Base-by-base conservation (phyloP, 2,797 vertebrate species). In the Hoplostethus atlanticus region DNA sequence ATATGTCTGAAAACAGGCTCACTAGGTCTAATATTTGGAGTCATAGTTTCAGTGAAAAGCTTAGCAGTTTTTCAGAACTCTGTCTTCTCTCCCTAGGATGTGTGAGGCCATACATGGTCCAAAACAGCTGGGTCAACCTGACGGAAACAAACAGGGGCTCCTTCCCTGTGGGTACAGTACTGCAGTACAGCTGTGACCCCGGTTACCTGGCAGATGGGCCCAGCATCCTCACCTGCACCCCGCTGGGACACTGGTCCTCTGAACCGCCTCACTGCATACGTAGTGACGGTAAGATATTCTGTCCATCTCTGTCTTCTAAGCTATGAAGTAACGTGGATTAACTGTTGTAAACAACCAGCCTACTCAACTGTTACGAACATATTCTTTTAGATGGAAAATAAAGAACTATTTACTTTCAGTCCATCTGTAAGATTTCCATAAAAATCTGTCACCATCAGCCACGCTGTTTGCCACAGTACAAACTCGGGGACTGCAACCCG, bases 81-180 rank as follows among this genome's bases (percentile, higher is more conserved):
- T 11, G 25, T 62, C n/a, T 58, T 63, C 8, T 74, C 36, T 71
- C 78, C 36, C 28, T 64, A 95, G 94, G 92, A 88, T 95, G 94
- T 59, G 86, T 91, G 84, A 91, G 92, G 86, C 94, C 92, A 0
- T 91, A 93, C 62, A 91, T 93, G 86, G 91, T 95, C 71, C 94
- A 91, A 81, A 94, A 95, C 89, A 94, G 94, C 90, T 93, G 87
- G 90, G 94, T 94, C 77, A 95, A 95, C 80, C 92, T 94, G 78
- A 94, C 93, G 17, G 94, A 94, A 75, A 92, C 86, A 79, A 95
- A 93, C 89, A 91, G 90, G 76, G 94, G 90, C 66, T 92, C 81
- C 2, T 93, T 95, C 68, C 92, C 94, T 3, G 84, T 90, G 71
- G 93, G 93, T 66, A 94, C 93, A n/a, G 92, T 94, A 12, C 85